Conservation (phyloP, 2,113 vertebrate species). For the Muntiacus muntjak region DNA sequence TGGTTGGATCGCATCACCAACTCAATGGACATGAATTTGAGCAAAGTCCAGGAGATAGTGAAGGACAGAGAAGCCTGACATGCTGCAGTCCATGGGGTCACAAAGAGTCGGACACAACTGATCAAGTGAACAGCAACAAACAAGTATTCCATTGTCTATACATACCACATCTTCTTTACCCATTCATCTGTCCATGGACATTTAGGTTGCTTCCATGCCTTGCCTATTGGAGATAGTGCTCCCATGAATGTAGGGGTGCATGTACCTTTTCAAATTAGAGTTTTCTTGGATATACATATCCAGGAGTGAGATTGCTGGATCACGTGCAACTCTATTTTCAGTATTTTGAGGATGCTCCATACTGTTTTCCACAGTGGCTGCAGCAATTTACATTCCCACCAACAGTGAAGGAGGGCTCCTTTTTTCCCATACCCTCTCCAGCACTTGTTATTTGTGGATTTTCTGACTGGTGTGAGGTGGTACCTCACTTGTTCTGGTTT, state of each 20-base stretch:
- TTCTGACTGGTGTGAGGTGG: neutral
- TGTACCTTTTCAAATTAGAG: neutral
- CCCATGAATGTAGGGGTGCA: rapidly evolving
- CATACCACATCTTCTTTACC: neutral
- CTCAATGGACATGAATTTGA: neutral
- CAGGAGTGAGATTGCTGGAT: neutral
- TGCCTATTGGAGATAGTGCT: neutral
- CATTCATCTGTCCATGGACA: neutral
- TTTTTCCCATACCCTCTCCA: neutral
- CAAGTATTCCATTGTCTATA: rapidly evolving
- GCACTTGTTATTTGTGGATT: neutral
- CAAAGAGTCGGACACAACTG: neutral
- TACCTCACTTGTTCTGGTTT: neutral
- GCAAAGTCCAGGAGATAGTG: neutral
- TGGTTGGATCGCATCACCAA: neutral
- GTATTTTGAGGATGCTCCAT: too few species aligned
- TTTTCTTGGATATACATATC: neutral
- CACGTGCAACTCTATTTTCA: neutral
- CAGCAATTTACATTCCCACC: neutral
- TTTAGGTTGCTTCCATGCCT: neutral
- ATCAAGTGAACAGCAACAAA: neutral
- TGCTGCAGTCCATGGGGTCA: neutral
- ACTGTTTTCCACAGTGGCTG: neutral
- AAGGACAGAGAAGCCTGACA: neutral
- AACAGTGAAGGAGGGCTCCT: neutral